Conservation (phyloP, 1,140 invertebrate genomes). For the Phthorimaea operculella region DNA sequence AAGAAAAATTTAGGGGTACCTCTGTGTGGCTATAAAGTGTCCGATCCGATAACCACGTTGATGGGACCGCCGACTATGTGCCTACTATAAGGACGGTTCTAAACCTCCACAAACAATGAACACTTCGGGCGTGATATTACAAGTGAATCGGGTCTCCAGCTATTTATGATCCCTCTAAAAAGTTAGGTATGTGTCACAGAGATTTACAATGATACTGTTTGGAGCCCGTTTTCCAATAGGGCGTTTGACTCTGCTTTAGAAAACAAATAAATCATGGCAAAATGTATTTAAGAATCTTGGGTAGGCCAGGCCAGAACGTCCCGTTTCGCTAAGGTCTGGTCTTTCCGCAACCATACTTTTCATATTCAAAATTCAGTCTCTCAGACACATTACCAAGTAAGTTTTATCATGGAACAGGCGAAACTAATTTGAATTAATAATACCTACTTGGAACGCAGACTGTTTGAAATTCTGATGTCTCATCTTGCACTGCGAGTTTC, state of each 20-base stretch:
- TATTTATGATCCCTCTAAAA: background rate
- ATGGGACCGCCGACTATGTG: background rate
- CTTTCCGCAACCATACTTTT: no score
- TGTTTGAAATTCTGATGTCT: slow-evolving; percentile 1
- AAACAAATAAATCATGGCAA: background rate
- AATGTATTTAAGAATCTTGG: background rate
- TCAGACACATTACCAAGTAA: no score
- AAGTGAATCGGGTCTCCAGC: background rate
- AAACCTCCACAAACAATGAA: background rate
- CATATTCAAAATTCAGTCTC: no score
- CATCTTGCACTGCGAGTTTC: background rate
- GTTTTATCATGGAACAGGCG: no score
- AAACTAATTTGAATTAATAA: background rate
- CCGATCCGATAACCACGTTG: slow-evolving; percentile 1
- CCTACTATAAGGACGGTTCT: background rate
- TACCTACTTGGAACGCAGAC: background rate
- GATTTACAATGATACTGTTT: background rate
- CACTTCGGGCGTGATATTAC: background rate
- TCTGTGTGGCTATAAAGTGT: background rate
- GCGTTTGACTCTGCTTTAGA: no score
- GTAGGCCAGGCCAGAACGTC: background rate
- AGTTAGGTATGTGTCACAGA: background rate
- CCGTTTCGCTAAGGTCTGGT: no score
- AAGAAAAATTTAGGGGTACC: no score
- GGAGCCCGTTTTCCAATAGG: no score